Evolutionary conservation across 92 coral and sea anemone species (phyloP), one percentile per base, ranked within the genome.

Genomic region (Phenganax marumi): DNA sequence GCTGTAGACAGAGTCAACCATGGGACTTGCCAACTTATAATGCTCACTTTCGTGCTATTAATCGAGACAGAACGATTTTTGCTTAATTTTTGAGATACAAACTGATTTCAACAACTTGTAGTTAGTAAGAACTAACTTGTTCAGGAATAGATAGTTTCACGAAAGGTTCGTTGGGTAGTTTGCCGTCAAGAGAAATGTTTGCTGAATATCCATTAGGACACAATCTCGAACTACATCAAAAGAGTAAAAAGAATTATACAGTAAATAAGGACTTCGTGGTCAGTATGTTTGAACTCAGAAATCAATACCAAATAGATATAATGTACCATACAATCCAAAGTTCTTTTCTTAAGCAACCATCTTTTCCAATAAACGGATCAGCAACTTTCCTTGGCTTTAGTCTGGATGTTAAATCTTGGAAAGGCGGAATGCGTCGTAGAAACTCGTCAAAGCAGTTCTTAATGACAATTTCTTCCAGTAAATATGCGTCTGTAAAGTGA

Each of bases 401-500:
- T 78, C 83, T 78, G 17, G 60, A 18, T 78, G 83, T 60, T 50
- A 78, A 62, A 61, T 61, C 57, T 6, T 62, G 83, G 43, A 78
- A 78, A 47, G 25, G 83, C 7, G 83, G 83, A 4, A 78, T 50
- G 0, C 83, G 71, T 78, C 57, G 65, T 24, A 78, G 12, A 78
- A 78, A 78, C 60, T 61, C 57, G 12, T 46, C 83, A 48, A 78
- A 78, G 52, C 83, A 78, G 70, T 78, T 47, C 19, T 39, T 49
- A n/a, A 78, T 48, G 22, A 23, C 60, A 46, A 78, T 63, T 78
- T 78, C 83, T 25, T 78, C 83, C 26, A 78, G 49, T 78, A 61
- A 56, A 71, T 43, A 19, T 48, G 25, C 51, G 17, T 78, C 73
- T 78, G 22, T 33, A 78, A 52, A 10, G 22, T 33, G 43, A 33